Base-by-base conservation (phyloP, 2,888 invertebrate species). In the Oscheius onirici region DNA sequence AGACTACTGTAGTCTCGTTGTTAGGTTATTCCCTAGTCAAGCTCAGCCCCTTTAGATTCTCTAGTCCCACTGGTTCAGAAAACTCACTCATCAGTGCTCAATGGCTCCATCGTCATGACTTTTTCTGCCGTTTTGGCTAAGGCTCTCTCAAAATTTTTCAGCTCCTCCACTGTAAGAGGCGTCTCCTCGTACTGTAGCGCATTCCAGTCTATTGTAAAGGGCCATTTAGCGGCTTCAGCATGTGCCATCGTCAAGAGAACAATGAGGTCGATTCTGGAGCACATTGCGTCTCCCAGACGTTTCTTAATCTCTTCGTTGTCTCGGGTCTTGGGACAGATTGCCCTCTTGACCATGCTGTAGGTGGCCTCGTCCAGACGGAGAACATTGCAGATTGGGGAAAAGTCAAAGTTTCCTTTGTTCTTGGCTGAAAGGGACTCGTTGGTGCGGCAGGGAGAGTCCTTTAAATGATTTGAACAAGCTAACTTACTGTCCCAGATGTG, bases 351-450 rank as follows among this genome's bases (percentile, higher is more conserved):
- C 68, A 68, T 44, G 44, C 44, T 17, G 44, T 57, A 68, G n/a
- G 68, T 68, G 43, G 44, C 44, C 13, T 46, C 40, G 46, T 68
- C 68, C n/a, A 68, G 40, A 15, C 22, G 24, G 17, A 68, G 44
- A 17, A 10, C 44, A 13, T 46, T 46, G 55, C 68, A 68, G 28
- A 55, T 20, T n/a, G 40, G 55, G 15, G 24, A 15, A 55, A 68
- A 68, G 26, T 55, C 44, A 24, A 63, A 8, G 49, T 58, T 17
- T 46, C n/a, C 55, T 28, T 11, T 5, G 28, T 55, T 55, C 5
- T 43, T 41, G 2, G 58, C 58, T 58, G 22, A 28, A 34, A 34
- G n/a, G n/a, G n/a, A n/a, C n/a, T n/a, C n/a, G n/a, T n/a, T n/a
- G n/a, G n/a, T n/a, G n/a, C n/a, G n/a, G n/a, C n/a, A n/a, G n/a